Base-by-base conservation (phyloP, 2,888 invertebrate genomes). In the Spatulosminthurus flaviceps region DNA sequence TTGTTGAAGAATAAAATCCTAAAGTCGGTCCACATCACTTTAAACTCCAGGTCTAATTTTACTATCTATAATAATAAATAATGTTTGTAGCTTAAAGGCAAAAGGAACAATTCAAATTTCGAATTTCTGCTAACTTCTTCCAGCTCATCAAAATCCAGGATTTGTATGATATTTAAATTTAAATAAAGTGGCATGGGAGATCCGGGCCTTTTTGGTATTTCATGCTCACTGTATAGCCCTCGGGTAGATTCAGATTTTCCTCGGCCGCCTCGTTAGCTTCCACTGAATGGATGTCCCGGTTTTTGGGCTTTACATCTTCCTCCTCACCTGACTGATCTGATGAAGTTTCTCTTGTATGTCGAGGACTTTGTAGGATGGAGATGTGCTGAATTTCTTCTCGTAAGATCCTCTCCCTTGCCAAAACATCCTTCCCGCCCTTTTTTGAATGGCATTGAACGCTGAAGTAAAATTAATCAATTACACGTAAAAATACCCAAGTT, bases 1-100 rank as follows among this genome's bases (percentile, higher is more conserved):
- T 79, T 73, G 24, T 73, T 22, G 7, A 73, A 67, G n/a, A 61
- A 22, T 5, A 73, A 22, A 24, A 79, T 79, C 19, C 28, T 72
- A 42, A 41, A 79, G 26, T 79, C 79, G 0, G 79, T 79, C 79
- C 79, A 79, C 61, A 79, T 60, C 9, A 79, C 79, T 34, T 73
- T 73, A 13, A 79, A 67, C 24, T 79, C 79, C 64, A 79, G 5
- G 22, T 79, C 79, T 7, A 79, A 16, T 78, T 78, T 78, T 19
- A 78, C 60, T 21, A 51, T 19, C 51, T 51, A 19, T 2, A 34
- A 34, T 34, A 34, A 4, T 7, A 34, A 9, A 4, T 34, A 4
- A 7, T 9, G 9, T 34, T 19, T 51, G 5, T 51, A 51, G 16
- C 51, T 9, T 41, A 34, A 34, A 9, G 5, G 34, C 34, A 22